Evolutionary conservation across 2,113 vertebrate species (phyloP).

Genomic region (Columbina picui): DNA sequence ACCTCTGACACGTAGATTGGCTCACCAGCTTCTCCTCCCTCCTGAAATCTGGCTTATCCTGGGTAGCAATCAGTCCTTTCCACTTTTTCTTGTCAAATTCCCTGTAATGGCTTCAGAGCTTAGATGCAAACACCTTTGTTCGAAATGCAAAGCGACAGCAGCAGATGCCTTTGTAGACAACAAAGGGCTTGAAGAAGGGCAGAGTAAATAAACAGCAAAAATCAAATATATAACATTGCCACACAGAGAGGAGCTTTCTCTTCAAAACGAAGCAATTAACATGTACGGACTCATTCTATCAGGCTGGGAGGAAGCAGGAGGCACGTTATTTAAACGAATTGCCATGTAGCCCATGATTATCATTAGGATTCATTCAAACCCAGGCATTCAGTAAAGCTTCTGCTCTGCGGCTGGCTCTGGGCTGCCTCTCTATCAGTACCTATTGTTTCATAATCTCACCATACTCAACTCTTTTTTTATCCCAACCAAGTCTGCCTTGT

Average conservation of each 20-base stretch:
- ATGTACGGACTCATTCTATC: neutral
- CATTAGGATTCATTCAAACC: slow-evolving; percentile 62
- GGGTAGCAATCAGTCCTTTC: neutral
- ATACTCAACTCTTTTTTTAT: slow-evolving; percentile 54
- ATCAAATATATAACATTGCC: neutral
- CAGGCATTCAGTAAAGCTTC: slow-evolving; percentile 52
- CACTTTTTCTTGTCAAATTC: neutral
- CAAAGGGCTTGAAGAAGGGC: neutral
- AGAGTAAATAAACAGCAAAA: slow-evolving; percentile 41
- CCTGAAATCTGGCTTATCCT: neutral
- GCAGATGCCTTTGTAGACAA: slow-evolving; percentile 29
- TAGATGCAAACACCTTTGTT: slow-evolving; percentile 3
- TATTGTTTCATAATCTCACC: slow-evolving; percentile 57
- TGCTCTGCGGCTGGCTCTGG: slow-evolving; percentile 42
- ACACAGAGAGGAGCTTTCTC: slow-evolving; percentile 18
- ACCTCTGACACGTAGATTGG: neutral
- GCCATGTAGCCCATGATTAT: slow-evolving; percentile 53
- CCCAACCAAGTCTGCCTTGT: slow-evolving; percentile 55
- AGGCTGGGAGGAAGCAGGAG: slow-evolving; percentile 43
- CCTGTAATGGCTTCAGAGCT: neutral
- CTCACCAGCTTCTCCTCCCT: neutral
- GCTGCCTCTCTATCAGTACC: slow-evolving; percentile 63
- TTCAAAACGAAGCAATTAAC: slow-evolving; percentile 22
- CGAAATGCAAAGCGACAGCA: neutral
- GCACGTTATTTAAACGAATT: slow-evolving; percentile 46